These are phyloP conservation scores for Pyrochroa serraticornis DNA, from an alignment of 2,888 invertebrate genomes.

Conservation along the genomic window DNA sequence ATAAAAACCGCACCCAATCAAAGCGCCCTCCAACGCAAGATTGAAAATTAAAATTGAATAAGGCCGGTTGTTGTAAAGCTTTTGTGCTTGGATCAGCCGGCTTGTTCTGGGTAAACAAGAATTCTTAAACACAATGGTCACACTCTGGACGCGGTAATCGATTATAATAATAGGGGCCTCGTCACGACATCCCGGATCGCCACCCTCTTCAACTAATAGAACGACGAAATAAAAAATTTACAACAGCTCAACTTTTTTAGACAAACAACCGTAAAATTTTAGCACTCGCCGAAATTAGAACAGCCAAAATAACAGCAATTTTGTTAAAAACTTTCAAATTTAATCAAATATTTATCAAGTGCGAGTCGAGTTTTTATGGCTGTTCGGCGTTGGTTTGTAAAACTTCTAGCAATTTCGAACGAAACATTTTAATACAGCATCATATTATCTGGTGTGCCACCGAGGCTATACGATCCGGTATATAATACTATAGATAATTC, in stretches of 20 bases:
- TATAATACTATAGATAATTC: too few relatives aligned
- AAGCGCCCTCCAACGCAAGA: constrained; percentile 23
- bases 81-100: constrained; percentile 10
- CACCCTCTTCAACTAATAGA: not conserved
- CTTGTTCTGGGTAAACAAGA: constrained; percentile 15
- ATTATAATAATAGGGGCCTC: too few relatives aligned
- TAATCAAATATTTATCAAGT: constrained; percentile 10
- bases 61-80: constrained; percentile 14
- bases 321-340: constrained; percentile 7
- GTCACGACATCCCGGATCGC: too few relatives aligned
- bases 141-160: too few relatives aligned
- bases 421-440: too few relatives aligned
- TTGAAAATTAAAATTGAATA: constrained; percentile 32
- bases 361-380: constrained; percentile 4
- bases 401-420: too few relatives aligned
- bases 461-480: too few relatives aligned
- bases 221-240: not conserved
- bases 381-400: too few relatives aligned
- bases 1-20: constrained; percentile 25
- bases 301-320: constrained; percentile 1
- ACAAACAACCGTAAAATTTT: constrained; percentile 7
- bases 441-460: too few relatives aligned
- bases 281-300: not conserved
- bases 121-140: constrained; percentile 12
- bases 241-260: not conserved